A percentile compares a stretch with the other conserved stretches of the same genome.
Evolutionary conservation across 2,113 vertebrate species (phyloP).

Genomic region (Promerops cafer): DNA sequence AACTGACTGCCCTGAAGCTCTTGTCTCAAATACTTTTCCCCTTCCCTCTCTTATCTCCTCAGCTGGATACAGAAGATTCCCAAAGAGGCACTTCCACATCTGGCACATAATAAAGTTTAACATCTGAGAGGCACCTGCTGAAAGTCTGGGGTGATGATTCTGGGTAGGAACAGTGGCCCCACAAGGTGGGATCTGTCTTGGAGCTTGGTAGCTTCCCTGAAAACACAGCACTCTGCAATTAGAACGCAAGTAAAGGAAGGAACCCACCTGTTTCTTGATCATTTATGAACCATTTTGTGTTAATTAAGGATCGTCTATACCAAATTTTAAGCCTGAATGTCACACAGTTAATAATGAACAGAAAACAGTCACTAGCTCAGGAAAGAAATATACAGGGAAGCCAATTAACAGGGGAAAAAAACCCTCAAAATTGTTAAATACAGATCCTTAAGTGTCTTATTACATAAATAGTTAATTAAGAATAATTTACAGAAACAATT

Average conservation of each 20-base stretch:
- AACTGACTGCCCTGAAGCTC: not conserved
- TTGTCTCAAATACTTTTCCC: not conserved
- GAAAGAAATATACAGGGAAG: slow-evolving; percentile 5
- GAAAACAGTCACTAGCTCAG: not conserved
- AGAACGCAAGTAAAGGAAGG: not conserved
- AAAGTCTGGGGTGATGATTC: not conserved
- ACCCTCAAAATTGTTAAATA: slow-evolving; percentile 27
- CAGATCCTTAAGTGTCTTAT: slow-evolving; percentile 37
- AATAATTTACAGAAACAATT: slow-evolving; percentile 61
- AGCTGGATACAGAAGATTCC: not conserved
- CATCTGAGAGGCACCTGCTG: not conserved
- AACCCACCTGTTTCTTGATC: not conserved
- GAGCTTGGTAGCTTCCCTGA: not conserved
- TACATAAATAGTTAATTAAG: slow-evolving; percentile 63
- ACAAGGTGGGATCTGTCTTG: not conserved
- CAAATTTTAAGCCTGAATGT: not conserved
- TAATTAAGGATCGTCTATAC: slow-evolving; percentile 4
- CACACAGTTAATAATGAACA: not conserved
- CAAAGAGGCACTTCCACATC: not conserved
- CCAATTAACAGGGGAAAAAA: slow-evolving; percentile 2
- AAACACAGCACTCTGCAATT: not conserved
- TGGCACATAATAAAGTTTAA: not conserved
- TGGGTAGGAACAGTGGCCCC: not conserved
- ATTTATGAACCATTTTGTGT: not conserved
- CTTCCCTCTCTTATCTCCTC: not conserved